Evolutionary conservation across 2,797 vertebrate genomes (phyloP), one percentile per base, ranked within the genome.

Genomic region (Enteromius viviparus): DNA sequence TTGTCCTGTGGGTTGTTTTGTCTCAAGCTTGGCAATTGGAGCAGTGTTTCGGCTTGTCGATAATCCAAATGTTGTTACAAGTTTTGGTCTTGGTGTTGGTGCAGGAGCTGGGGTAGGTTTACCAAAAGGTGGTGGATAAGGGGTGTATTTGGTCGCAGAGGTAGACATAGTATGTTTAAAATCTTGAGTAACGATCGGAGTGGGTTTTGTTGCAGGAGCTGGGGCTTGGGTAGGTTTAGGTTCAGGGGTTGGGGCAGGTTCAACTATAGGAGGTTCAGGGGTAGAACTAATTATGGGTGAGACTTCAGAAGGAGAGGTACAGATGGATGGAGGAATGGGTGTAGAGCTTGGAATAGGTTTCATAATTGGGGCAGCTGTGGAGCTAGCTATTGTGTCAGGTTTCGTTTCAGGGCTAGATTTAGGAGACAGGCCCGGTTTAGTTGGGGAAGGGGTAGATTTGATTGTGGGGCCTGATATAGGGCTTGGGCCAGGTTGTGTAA

Each of bases 51-150:
- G 84, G 68, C 87, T 84, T 60, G 87, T 86, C 1, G 87, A 88
- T 83, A 88, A 83, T 83, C 87, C 87, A 78, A 88, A 88, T 15
- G 87, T 88, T 37, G 87, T 88, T 78, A 88, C 80, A 49, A 87
- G 84, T 87, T 85, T 85, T 76, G 87, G 87, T 81, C 84, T 84
- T 62, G 72, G 34, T 76, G 53, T 47, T 19, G 89, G 79, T 70
- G 88, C 60, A 70, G 79, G 37, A 29, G 70, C 21, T 53, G 70
- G 79, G 5, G 32, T 15, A 55, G 60, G 42, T 65, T 51, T 69
- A n/a, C 37, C 74, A 72, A 76, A 72, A 70, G 76, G 78, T 40
- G 29, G 42, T 23, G 53, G 77, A 37, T 6, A 42, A 76, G 76
- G 70, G 15, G 40, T 47, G 9, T 45, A 37, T 60, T 66, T 70